phyloP scores from a whole-genome alignment of 2,113 vertebrate species.

The Cryptomyrus ogoouensis region DNA sequence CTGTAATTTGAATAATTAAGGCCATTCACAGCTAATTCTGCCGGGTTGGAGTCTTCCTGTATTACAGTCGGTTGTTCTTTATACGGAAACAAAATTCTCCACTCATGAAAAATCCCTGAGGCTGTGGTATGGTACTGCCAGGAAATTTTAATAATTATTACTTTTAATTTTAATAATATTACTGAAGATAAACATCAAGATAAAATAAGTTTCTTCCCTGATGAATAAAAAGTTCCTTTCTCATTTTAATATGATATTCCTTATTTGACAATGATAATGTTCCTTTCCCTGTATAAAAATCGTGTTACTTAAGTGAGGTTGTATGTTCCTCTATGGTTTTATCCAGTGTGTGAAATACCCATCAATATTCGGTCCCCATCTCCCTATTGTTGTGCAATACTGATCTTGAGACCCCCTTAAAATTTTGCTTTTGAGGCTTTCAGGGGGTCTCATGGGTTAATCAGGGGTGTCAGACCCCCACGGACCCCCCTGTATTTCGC shows the following conservation, averaged over 20 bases:
- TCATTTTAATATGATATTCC: background rate
- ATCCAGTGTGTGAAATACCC: too few relatives aligned
- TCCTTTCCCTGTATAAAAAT: background rate
- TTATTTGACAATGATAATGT: background rate
- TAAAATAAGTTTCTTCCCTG: background rate
- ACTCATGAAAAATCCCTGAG: background rate
- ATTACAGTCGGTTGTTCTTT: background rate
- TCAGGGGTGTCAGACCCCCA: too few relatives aligned
- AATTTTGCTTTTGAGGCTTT: too few relatives aligned
- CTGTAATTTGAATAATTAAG: constrained; percentile 5
- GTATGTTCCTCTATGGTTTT: background rate
- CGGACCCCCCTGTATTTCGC: too few relatives aligned
- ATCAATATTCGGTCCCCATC: too few relatives aligned
- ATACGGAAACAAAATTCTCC: background rate
- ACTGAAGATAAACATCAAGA: background rate
- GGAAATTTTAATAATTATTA: background rate
- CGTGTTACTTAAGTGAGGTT: background rate
- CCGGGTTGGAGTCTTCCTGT: background rate
- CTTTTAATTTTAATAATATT: background rate
- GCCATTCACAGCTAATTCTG: background rate
- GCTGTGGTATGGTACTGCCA: background rate
- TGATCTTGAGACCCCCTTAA: too few relatives aligned
- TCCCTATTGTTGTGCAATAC: too few relatives aligned
- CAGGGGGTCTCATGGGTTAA: too few relatives aligned
- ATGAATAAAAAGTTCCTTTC: background rate